phyloP scores from a whole-genome alignment of 64 coral and sea anemone species.

The Stichodactyla helianthus region DNA sequence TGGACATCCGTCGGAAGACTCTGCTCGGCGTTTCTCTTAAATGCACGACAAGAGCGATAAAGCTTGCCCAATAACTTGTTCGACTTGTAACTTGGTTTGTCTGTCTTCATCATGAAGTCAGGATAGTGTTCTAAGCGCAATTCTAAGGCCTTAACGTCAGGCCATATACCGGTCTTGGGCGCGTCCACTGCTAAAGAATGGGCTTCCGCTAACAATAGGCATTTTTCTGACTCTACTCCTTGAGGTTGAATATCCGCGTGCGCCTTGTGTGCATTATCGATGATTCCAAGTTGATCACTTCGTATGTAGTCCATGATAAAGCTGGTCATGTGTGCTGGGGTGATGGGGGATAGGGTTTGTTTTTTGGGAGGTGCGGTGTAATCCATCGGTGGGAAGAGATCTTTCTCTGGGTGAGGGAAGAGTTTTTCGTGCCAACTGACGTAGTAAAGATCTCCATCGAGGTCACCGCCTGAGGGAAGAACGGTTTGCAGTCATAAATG shows the following conservation, averaged over 20 bases:
- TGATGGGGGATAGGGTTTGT: constrained; percentile 38
- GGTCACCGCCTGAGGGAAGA: constrained; percentile 62
- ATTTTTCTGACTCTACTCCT: constrained; percentile 77
- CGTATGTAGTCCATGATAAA: constrained; percentile 88
- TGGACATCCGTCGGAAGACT: constrained; percentile 17
- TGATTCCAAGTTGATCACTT: constrained; percentile 85
- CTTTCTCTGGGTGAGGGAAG: constrained; percentile 42
- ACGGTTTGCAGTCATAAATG: too few relatives aligned
- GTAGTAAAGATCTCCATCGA: constrained; percentile 96
- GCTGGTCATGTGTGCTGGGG: constrained; percentile 67
- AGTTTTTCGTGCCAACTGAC: constrained; percentile 89
- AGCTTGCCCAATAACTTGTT: constrained; percentile 85
- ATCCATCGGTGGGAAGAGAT: constrained; percentile 76
- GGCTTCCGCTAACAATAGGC: constrained; percentile 69
- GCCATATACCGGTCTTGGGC: constrained; percentile 85
- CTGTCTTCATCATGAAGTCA: constrained; percentile 99
- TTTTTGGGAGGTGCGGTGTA: constrained; percentile 72
- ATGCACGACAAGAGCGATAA: constrained; percentile 78
- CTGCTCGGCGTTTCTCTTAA: constrained; percentile 67
- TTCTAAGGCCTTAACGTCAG: constrained; percentile 27
- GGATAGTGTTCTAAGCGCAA: constrained; percentile 51
- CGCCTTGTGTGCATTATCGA: constrained; percentile 96
- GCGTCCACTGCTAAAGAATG: constrained; percentile 92
- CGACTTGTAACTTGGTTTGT: constrained; percentile 88
- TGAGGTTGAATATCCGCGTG: constrained; percentile 59